These are phyloP conservation scores for Falco naumanni DNA, from an alignment of 2,797 vertebrate species.

Conservation along the genomic window DNA sequence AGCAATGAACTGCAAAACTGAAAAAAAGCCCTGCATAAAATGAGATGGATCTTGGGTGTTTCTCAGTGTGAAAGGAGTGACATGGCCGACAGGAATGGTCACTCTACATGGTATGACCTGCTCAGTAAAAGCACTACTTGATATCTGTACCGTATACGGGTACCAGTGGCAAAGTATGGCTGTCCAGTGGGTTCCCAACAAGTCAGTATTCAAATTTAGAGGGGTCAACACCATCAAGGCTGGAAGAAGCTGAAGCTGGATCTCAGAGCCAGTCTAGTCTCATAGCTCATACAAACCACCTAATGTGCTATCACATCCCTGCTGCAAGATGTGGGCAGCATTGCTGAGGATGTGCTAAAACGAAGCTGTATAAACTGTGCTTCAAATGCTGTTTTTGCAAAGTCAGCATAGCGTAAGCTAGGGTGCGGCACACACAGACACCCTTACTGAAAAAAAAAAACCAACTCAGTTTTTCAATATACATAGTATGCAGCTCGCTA, in stretches of 20 bases:
- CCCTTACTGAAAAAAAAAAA: background rate
- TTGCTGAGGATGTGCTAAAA: background rate
- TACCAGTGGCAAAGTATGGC: background rate
- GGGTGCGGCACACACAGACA: background rate
- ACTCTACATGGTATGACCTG: background rate
- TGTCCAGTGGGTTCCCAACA: background rate
- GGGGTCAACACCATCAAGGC: background rate
- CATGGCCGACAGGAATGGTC: background rate
- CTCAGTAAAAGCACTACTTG: background rate
- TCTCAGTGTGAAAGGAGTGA: background rate
- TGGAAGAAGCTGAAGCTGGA: background rate
- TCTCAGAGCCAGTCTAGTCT: background rate
- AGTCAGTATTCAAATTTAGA: background rate
- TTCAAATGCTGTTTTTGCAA: background rate
- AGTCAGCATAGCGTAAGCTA: background rate
- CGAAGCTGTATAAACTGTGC: background rate
- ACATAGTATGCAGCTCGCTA: background rate
- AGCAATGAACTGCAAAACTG: slow-evolving; percentile 3
- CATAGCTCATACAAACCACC: background rate
- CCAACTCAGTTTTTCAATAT: background rate
- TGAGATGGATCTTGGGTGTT: background rate
- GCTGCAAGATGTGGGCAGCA: background rate
- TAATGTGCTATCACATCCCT: background rate
- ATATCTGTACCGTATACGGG: background rate
- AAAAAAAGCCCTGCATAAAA: background rate